phyloP scores from a whole-genome alignment of 2,797 vertebrate genomes.

The Thaleichthys pacificus region DNA sequence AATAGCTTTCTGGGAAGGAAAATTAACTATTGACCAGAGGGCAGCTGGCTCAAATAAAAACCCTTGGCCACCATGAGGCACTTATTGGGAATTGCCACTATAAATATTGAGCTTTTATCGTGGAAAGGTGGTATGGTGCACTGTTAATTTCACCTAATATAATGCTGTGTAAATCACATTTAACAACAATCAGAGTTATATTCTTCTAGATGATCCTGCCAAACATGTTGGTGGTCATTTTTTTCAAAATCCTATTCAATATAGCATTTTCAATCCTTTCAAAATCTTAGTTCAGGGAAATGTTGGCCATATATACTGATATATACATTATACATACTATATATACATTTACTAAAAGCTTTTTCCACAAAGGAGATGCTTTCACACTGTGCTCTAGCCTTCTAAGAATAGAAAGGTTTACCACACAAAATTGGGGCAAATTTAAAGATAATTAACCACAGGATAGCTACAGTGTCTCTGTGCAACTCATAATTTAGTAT shows the following conservation, averaged over 20 bases:
- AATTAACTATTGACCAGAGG: conserved; percentile 6
- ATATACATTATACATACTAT: background rate
- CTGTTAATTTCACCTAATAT: conserved; percentile 7
- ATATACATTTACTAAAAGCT: background rate
- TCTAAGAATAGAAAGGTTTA: background rate
- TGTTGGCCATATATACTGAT: background rate
- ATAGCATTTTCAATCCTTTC: background rate
- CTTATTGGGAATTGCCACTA: background rate
- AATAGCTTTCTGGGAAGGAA: background rate
- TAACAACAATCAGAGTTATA: background rate
- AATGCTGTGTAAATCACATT: conserved; percentile 9
- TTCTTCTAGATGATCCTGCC: background rate
- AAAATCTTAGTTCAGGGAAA: background rate
- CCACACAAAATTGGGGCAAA: background rate
- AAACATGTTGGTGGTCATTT: background rate
- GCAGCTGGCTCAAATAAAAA: conserved; percentile 12
- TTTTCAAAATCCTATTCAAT: background rate
- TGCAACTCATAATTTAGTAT: too few relatives aligned
- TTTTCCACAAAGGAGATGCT: background rate
- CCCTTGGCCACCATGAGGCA: background rate
- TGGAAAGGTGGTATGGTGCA: background rate
- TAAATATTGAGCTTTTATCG: conserved; percentile 14
- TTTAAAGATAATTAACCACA: too few relatives aligned
- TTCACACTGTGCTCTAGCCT: background rate
- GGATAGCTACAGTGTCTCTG: too few relatives aligned